A percentile compares a stretch with the other conserved stretches of the same genome.
phyloP scores from a whole-genome alignment of 2,888 invertebrate genomes.

The Neria commutata region DNA sequence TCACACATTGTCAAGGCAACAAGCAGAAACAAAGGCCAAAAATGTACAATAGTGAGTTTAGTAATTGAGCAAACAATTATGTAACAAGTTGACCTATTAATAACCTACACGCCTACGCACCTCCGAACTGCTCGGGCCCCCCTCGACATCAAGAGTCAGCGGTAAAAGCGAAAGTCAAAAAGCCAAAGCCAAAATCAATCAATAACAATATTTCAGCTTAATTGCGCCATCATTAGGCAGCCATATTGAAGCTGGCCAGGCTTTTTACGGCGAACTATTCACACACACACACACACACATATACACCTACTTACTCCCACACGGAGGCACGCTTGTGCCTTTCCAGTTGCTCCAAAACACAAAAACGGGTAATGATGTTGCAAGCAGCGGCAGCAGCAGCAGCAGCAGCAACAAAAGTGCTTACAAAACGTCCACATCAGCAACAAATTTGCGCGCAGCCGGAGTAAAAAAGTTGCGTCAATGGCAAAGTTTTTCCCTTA shows the following conservation, averaged over 20 bases:
- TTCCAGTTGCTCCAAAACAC: background rate
- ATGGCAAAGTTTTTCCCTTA: conserved; percentile 14
- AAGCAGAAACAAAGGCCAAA: conserved; percentile 14
- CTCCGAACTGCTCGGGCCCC: too few species aligned
- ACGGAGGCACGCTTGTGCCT: background rate
- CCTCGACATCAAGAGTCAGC: conserved; percentile 6
- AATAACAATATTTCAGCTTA: conserved; percentile 26
- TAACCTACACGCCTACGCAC: background rate
- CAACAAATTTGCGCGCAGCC: conserved; percentile 14
- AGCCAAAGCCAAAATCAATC: conserved; percentile 25
- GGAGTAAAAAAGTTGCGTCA: background rate
- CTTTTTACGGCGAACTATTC: background rate
- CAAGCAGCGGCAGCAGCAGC: background rate
- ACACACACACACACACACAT: background rate
- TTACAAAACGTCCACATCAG: conserved; percentile 12
- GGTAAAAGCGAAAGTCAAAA: background rate
- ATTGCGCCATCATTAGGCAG: conserved; percentile 27
- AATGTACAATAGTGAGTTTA: too few species aligned
- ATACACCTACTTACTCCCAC: too few species aligned
- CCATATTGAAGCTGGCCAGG: background rate
- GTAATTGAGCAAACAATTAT: conserved; percentile 32
- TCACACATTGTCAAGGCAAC: too few species aligned
- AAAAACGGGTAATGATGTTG: conserved; percentile 1
- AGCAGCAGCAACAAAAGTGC: background rate
- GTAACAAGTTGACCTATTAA: conserved; percentile 31